These are phyloP conservation scores for Bombus sibiricus DNA, from an alignment of 1,140 invertebrate species.

Conservation along the genomic window DNA sequence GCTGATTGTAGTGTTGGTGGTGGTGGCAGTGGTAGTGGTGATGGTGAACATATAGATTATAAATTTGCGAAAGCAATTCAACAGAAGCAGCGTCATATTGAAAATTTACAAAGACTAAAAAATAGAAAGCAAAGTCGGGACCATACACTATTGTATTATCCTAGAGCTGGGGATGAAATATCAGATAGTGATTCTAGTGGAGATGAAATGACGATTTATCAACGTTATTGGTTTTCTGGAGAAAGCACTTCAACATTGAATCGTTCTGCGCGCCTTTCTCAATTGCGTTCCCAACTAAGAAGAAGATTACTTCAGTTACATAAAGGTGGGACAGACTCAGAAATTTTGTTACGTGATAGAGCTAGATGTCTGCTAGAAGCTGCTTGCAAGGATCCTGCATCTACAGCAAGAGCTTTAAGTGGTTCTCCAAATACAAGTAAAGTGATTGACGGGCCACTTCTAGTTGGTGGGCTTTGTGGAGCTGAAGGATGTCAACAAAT, in stretches of 20 bases:
- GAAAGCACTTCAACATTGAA: constrained; percentile 69
- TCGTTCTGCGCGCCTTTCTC: constrained; percentile 81
- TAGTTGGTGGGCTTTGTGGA: constrained; percentile 78
- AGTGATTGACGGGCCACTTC: constrained; percentile 77
- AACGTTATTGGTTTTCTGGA: constrained; percentile 78
- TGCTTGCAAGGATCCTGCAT: constrained; percentile 72
- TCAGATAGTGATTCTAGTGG: constrained; percentile 81
- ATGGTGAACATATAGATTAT: constrained; percentile 55
- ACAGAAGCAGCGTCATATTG: constrained; percentile 65
- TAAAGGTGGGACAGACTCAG: constrained; percentile 74
- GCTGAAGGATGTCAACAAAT: constrained; percentile 84
- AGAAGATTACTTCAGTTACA: constrained; percentile 82
- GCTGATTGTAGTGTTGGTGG: constrained; percentile 30
- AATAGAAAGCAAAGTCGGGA: constrained; percentile 74
- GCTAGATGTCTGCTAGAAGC: constrained; percentile 74
- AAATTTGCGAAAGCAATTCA: constrained; percentile 62
- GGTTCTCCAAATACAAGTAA: constrained; percentile 76
- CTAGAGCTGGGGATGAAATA: constrained; percentile 79
- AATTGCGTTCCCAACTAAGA: constrained; percentile 83
- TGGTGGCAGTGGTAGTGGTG: constrained; percentile 38
- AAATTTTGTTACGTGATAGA: constrained; percentile 69
- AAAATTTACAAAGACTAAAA: constrained; percentile 66
- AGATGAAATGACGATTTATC: constrained; percentile 78
- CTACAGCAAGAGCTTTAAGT: constrained; percentile 71
- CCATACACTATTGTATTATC: constrained; percentile 80